These are phyloP conservation scores for Limnephilus auricula DNA, from an alignment of 2,888 invertebrate species.

Conservation along the genomic window DNA sequence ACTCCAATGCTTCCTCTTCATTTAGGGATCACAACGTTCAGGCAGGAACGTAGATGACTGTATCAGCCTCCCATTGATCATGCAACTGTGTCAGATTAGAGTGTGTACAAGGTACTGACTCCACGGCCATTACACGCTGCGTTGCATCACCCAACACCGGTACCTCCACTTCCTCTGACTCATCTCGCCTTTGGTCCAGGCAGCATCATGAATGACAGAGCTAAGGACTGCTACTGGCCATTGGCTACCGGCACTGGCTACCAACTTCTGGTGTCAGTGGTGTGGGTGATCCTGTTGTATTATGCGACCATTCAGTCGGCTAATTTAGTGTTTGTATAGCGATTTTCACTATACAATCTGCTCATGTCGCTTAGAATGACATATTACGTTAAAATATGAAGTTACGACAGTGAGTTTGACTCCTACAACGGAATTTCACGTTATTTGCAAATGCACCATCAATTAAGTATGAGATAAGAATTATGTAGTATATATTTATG, in stretches of 20 bases:
- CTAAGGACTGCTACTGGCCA: background rate
- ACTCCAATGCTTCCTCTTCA: background rate
- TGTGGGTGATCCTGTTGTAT: background rate
- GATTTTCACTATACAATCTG: background rate
- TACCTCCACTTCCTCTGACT: constrained; percentile 31
- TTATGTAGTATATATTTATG: too few species aligned
- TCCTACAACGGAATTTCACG: too few species aligned
- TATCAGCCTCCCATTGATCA: background rate
- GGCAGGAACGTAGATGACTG: background rate
- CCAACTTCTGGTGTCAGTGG: too few species aligned
- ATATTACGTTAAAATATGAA: too few species aligned
- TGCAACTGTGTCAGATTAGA: constrained; percentile 20
- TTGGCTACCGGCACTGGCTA: background rate
- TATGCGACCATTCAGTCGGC: background rate
- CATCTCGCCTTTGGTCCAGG: constrained; percentile 38
- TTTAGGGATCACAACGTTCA: background rate
- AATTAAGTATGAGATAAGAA: too few species aligned
- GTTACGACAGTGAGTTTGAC: too few species aligned
- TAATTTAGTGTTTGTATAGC: background rate
- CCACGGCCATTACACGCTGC: constrained; percentile 9
- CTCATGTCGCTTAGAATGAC: too few species aligned
- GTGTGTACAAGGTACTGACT: background rate
- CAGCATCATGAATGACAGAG: background rate
- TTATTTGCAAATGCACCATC: too few species aligned
- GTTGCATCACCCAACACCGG: constrained; percentile 34